Evolutionary conservation across 2,888 invertebrate genomes (phyloP).

Genomic region (Entomobrya multifasciata): DNA sequence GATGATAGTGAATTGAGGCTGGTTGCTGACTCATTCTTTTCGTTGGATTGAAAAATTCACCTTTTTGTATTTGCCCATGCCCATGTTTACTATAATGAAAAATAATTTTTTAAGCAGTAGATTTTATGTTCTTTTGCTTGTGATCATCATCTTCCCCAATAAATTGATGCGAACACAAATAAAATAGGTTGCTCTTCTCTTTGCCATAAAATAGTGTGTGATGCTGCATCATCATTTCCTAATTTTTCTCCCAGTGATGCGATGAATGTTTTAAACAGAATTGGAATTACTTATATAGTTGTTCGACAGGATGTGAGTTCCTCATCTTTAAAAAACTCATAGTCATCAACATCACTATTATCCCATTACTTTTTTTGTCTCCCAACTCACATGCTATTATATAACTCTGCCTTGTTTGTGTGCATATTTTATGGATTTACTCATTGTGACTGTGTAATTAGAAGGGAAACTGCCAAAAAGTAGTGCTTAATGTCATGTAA

Average conservation of each 20-base stretch:
- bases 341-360: constrained; percentile 17
- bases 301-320: constrained; percentile 47
- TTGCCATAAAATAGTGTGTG: too few species aligned
- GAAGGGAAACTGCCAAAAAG: constrained; percentile 1
- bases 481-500: not conserved
- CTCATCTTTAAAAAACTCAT: constrained; percentile 29
- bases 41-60: constrained; percentile 16
- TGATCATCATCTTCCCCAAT: not conserved
- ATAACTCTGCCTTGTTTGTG: not conserved
- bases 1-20: constrained; percentile 10
- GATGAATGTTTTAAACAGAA: not conserved
- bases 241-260: constrained; percentile 52
- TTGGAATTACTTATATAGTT: too few species aligned
- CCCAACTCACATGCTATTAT: too few species aligned
- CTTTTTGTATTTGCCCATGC: not conserved
- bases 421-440: not conserved
- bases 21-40: constrained; percentile 54
- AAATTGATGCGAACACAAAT: constrained; percentile 28
- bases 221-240: constrained; percentile 63
- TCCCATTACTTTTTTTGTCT: not conserved
- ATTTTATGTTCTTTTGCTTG: not conserved
- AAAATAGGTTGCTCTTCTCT: constrained; percentile 42
- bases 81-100: not conserved
- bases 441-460: constrained; percentile 20
- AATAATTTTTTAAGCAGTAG: not conserved